These are phyloP conservation scores for Thunnus maccoyii DNA, from an alignment of 2,113 vertebrate genomes.

Conservation along the genomic window DNA sequence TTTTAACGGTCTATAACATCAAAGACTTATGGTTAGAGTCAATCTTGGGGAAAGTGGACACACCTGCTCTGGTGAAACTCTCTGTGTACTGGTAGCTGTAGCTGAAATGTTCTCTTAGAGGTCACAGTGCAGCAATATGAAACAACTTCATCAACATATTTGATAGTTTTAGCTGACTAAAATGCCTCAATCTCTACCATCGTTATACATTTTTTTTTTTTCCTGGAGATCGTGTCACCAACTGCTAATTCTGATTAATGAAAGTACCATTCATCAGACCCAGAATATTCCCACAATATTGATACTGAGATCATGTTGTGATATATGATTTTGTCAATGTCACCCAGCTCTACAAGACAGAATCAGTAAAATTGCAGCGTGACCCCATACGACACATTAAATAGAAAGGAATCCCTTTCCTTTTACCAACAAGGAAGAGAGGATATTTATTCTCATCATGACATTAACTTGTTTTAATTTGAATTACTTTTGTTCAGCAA, in stretches of 20 bases:
- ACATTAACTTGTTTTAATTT: constrained; percentile 35
- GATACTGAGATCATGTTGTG: constrained; percentile 1
- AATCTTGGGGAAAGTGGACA: not conserved
- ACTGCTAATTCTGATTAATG: constrained; percentile 3
- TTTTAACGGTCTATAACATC: constrained; percentile 2
- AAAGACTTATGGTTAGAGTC: constrained; percentile 4
- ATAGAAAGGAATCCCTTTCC: constrained; percentile 17
- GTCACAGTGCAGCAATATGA: not conserved
- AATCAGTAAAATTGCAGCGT: not conserved
- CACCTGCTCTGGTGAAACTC: constrained; percentile 13
- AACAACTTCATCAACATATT: not conserved
- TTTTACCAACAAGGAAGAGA: not conserved
- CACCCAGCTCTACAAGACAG: constrained; percentile 3
- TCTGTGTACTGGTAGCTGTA: not conserved
- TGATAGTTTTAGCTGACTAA: not conserved
- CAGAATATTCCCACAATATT: not conserved
- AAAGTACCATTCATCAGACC: constrained; percentile 5
- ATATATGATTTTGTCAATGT: constrained; percentile 1
- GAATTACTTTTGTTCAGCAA: constrained; percentile 41
- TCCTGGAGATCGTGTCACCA: not conserved
- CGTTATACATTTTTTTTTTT: not conserved
- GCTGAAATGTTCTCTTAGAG: not conserved
- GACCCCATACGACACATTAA: not conserved
- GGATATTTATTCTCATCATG: constrained; percentile 24
- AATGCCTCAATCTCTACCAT: not conserved